Base-by-base conservation (phyloP, 2,113 vertebrate genomes). In the Antigone vipio region DNA sequence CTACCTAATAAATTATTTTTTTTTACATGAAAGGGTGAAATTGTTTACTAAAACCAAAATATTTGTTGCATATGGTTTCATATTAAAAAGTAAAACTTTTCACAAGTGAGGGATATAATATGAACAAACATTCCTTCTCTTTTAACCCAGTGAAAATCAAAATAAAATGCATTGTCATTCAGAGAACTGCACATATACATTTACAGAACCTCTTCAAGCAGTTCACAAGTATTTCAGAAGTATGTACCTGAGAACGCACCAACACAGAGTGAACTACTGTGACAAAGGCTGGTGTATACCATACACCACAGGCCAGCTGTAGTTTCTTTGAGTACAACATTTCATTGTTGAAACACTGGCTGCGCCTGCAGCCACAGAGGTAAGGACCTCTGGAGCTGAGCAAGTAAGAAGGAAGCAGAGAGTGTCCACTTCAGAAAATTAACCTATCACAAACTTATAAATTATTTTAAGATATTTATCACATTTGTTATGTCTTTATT, bases 281-380 rank as follows among this genome's bases (percentile, higher is more conserved):
- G n/a, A 75, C 62, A 88, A 79, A 82, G 12, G 12, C 12, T 67
- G 72, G 6, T 32, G 6, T 55, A 2, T 10, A 67, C 5, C 5
- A 6, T 17, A 74, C 40, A 55, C 38, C 11, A 30, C 49, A 77
- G 42, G 21, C 34, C 50, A 78, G 35, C 15, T 67, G 27, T 9
- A 40, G 7, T 45, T 66, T 60, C 45, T 80, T 5, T 13, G 17
- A 58, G 30, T 26, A 75, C 56, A 47, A 0, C 0, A 0, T 34
- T 78, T 53, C 12, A 12, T 3, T 62, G 50, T n/a, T 56, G 50
- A 64, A 72, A 59, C 23, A 24, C 20, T 26, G 67, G 2, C 38
- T 68, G 21, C 42, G 23, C 27, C 76, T 84, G 38, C 58, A 64
- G 49, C 9, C 49, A 34, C 38, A 38, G 38, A 68, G 27, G 11